phyloP scores from a whole-genome alignment of 2,888 invertebrate species.

The Lithosia quadra region DNA sequence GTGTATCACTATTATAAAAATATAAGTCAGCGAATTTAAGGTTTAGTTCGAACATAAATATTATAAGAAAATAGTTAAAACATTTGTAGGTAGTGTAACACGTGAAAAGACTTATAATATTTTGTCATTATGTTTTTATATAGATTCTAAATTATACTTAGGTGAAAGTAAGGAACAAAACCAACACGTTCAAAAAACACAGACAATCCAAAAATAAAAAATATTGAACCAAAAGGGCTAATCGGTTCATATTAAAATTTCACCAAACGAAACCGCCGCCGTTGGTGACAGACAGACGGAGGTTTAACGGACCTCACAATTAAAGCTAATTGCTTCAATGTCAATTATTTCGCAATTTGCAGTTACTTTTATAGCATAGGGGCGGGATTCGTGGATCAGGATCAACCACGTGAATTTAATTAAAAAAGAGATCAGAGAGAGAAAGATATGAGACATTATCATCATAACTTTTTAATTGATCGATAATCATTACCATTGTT shows the following conservation, averaged over 20 bases:
- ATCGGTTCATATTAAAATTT: slow-evolving; percentile 18
- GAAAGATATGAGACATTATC: too few species aligned
- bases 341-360: slow-evolving; percentile 25
- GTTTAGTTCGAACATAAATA: too few species aligned
- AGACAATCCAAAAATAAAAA: slow-evolving; percentile 5
- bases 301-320: slow-evolving; percentile 23
- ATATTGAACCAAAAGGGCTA: slow-evolving; percentile 2
- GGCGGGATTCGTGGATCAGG: background rate
- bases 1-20: background rate
- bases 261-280: slow-evolving; percentile 7
- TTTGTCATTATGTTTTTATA: too few species aligned
- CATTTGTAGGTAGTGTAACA: too few species aligned
- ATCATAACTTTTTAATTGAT: too few species aligned
- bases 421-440: too few species aligned
- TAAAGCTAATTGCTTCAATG: slow-evolving; percentile 37
- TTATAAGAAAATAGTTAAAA: too few species aligned
- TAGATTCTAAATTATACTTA: too few species aligned
- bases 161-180: background rate
- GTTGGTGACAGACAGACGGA: slow-evolving; percentile 26
- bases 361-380: slow-evolving; percentile 12
- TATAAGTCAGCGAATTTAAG: too few species aligned
- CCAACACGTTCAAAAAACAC: background rate
- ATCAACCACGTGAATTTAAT: background rate
- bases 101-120: too few species aligned
- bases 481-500: too few species aligned